Percentiles rank a stretch among this genome's conserved stretches.
Conservation (phyloP, 2,888 invertebrate species). For the Agapostemon virescens region DNA sequence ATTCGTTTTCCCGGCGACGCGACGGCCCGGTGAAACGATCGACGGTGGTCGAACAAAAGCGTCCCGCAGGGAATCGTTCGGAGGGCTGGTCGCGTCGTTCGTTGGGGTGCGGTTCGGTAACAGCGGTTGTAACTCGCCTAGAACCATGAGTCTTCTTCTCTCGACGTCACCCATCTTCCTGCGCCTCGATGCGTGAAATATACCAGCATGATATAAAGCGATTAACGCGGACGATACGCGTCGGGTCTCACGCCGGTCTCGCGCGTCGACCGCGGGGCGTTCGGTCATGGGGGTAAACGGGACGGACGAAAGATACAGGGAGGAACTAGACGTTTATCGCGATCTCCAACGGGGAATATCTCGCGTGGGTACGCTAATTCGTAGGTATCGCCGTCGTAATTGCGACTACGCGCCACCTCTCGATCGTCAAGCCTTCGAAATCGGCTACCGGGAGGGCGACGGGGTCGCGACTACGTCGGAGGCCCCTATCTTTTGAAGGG, state of each 20-base stretch:
- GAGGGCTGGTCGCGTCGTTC: neutral
- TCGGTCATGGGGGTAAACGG: conserved; percentile 46
- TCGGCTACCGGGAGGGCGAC: neutral
- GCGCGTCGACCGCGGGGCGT: conserved; percentile 36
- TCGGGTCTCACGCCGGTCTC: conserved; percentile 55
- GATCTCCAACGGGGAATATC: conserved; percentile 45
- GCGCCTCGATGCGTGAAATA: conserved; percentile 51
- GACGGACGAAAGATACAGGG: conserved; percentile 34
- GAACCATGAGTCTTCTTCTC: conserved; percentile 2
- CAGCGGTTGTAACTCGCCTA: neutral
- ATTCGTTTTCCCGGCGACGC: neutral
- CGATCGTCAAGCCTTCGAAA: neutral
- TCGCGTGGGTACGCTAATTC: conserved; percentile 55
- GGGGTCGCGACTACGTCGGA: neutral
- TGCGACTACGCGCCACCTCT: neutral
- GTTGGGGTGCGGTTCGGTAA: neutral
- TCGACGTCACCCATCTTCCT: conserved; percentile 32
- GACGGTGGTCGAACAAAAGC: neutral
- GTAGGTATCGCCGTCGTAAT: conserved; percentile 33
- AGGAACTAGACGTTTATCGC: conserved; percentile 46
- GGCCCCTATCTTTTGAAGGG: too few species aligned
- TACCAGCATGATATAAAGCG: conserved; percentile 57
- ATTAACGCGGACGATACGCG: conserved; percentile 52
- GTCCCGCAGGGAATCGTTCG: neutral
- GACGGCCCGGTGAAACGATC: too few species aligned